These are phyloP conservation scores for Caenorhabditis wallacei DNA, from an alignment of 2,888 invertebrate species.

Conservation along the genomic window DNA sequence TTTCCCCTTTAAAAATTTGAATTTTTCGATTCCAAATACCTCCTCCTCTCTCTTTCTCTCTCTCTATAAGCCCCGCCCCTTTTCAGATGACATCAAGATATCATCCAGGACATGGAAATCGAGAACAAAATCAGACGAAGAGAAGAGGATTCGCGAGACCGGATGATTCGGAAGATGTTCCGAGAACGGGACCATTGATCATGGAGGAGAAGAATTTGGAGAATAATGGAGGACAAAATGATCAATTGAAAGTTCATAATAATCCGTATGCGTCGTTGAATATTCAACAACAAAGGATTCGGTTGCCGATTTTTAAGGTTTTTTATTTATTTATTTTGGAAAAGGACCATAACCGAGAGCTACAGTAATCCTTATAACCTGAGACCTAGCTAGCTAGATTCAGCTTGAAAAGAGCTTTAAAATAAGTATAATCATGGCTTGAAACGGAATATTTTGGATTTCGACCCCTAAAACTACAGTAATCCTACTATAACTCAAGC, in stretches of 20 bases:
- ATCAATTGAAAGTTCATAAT: slow-evolving; percentile 83
- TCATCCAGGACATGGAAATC: slow-evolving; percentile 67
- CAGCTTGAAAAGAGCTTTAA: too few species aligned
- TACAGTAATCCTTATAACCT: too few species aligned
- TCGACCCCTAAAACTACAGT: too few species aligned
- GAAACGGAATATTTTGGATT: too few species aligned
- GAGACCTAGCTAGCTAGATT: too few species aligned
- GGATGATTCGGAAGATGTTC: slow-evolving; percentile 65
- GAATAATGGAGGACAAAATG: slow-evolving; percentile 39
- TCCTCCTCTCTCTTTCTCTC: background rate
- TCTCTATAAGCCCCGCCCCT: background rate
- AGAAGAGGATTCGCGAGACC: slow-evolving; percentile 58
- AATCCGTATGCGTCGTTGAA: slow-evolving; percentile 92
- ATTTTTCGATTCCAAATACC: slow-evolving; percentile 4
- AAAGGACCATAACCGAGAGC: too few species aligned
- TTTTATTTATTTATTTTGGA: background rate
- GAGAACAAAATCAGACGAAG: slow-evolving; percentile 20
- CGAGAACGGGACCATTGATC: slow-evolving; percentile 72
- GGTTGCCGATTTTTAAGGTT: slow-evolving; percentile 90
- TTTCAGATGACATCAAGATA: slow-evolving; percentile 39
- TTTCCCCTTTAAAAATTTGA: too few species aligned
- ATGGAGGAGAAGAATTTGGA: slow-evolving; percentile 70
- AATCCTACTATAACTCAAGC: too few species aligned
- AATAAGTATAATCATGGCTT: too few species aligned
- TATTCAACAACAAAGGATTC: slow-evolving; percentile 90